Percentiles rank a stretch among this genome's conserved stretches.
Conservation (phyloP, 2,888 invertebrate genomes). For the Sinhomidia bicolor region DNA sequence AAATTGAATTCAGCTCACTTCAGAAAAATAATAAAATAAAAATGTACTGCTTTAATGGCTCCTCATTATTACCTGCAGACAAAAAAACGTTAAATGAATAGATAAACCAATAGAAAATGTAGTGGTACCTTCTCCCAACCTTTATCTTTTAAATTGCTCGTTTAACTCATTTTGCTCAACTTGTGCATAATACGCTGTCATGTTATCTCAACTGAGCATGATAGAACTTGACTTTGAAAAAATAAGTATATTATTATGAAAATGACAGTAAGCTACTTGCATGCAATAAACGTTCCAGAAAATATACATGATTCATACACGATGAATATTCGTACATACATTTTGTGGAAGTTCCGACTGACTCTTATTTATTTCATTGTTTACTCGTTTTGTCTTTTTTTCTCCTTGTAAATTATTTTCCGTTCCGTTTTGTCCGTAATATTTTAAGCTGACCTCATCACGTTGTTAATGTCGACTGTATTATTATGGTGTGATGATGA, state of each 20-base stretch:
- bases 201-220: no score
- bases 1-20: not conserved
- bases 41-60: not conserved
- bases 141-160: not conserved
- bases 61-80: constrained; percentile 13
- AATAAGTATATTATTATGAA: not conserved
- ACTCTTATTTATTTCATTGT: not conserved
- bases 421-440: not conserved
- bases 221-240: no score
- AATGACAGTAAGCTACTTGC: not conserved
- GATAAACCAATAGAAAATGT: not conserved
- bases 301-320: not conserved
- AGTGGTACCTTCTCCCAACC: not conserved
- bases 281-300: not conserved
- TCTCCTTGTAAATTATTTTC: not conserved
- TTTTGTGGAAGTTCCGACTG: constrained; percentile 23
- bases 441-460: not conserved
- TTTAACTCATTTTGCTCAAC: constrained; percentile 3
- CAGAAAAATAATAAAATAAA: no score
- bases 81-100: not conserved
- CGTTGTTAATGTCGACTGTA: not conserved
- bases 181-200: not conserved
- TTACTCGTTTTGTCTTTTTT: not conserved
- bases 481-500: constrained; percentile 14
- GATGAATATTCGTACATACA: no score